Conservation (phyloP, 2,113 vertebrate genomes). For the Myotis davidii region DNA sequence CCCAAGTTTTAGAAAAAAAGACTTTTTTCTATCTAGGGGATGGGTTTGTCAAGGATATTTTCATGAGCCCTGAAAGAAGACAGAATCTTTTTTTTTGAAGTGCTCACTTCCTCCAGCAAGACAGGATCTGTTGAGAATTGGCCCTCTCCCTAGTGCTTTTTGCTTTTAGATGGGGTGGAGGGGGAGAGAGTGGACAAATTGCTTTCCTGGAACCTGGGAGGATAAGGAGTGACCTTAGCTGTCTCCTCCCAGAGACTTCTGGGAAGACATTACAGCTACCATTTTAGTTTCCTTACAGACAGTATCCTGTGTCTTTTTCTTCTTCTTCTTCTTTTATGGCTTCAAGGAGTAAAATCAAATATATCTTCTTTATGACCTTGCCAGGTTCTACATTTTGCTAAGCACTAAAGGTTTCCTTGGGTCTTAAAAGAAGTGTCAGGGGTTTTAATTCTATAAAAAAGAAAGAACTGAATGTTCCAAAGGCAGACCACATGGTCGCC, state of each 20-base stretch:
- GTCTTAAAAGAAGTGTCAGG: constrained; percentile 77
- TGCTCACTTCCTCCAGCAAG: constrained; percentile 37
- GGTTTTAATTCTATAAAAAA: constrained; percentile 73
- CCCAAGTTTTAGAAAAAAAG: neutral
- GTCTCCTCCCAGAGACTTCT: constrained; percentile 50
- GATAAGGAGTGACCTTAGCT: constrained; percentile 64
- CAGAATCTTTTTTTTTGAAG: constrained; percentile 62
- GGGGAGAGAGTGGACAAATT: neutral
- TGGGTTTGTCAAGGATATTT: neutral
- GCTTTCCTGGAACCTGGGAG: constrained; percentile 59
- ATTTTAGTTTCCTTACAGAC: constrained; percentile 70
- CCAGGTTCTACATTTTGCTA: constrained; percentile 80
- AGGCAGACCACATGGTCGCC: constrained; percentile 68
- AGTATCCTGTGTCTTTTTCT: constrained; percentile 39
- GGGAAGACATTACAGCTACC: constrained; percentile 66
- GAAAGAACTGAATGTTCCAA: constrained; percentile 74
- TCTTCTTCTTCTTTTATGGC: constrained; percentile 23
- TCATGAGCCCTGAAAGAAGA: constrained; percentile 57
- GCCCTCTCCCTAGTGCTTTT: constrained; percentile 32
- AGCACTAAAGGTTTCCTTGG: constrained; percentile 69
- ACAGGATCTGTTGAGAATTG: constrained; percentile 6
- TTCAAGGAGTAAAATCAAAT: constrained; percentile 68
- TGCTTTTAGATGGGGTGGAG: neutral
- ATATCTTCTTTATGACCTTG: constrained; percentile 70
- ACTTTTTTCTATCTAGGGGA: neutral